Percentiles rank a stretch among this genome's conserved stretches.
Evolutionary conservation across 2,888 invertebrate genomes (phyloP).

Genomic region (Caenorhabditis doughertyi): DNA sequence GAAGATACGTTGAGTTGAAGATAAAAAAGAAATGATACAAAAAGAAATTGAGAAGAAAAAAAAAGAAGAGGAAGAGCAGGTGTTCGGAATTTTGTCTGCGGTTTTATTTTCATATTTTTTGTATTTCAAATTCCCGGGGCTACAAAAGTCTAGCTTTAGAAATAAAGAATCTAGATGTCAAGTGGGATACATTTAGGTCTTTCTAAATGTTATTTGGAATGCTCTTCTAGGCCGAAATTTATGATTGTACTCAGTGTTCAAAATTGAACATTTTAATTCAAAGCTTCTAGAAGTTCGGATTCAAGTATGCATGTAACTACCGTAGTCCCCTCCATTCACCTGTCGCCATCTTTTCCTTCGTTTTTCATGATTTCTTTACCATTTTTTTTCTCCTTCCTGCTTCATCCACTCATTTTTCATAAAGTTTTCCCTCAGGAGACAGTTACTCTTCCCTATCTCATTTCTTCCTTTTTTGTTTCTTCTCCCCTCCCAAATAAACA

Average conservation of each 20-base stretch:
- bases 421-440: constrained; percentile 26
- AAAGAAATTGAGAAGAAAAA: neutral
- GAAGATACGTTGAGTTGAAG: neutral
- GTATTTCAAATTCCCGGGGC: neutral
- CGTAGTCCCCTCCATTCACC: neutral
- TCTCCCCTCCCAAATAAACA: neutral
- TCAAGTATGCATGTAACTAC: no score
- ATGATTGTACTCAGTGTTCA: no score
- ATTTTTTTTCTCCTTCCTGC: neutral
- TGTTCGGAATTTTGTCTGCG: constrained; percentile 24
- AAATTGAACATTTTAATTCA: no score
- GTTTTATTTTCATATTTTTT: constrained; percentile 16
- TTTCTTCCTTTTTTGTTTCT: neutral
- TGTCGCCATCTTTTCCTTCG: neutral
- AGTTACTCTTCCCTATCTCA: neutral
- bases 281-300: no score
- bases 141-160: neutral
- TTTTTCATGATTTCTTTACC: neutral
- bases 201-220: no score
- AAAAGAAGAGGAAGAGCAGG: neutral
- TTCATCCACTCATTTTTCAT: neutral
- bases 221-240: no score
- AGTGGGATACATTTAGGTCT: neutral
- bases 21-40: neutral
- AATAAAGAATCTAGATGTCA: neutral